These are phyloP conservation scores for Harpalus rufipes DNA, from an alignment of 2,888 invertebrate genomes.

Conservation along the genomic window DNA sequence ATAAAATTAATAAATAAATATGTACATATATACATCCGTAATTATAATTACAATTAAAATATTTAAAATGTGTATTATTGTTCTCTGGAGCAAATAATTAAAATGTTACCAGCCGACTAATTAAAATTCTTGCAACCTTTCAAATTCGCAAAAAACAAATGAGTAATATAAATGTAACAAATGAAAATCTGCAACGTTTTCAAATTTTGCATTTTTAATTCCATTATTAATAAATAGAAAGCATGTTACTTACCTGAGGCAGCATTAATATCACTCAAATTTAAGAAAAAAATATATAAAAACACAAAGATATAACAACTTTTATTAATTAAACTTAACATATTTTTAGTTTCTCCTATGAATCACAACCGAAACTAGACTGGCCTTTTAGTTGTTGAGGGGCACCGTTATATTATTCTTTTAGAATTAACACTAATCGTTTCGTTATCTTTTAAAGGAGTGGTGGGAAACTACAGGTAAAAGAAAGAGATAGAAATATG, in stretches of 20 bases:
- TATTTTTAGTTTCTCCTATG: conserved; percentile 44
- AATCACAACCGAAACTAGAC: conserved; percentile 54
- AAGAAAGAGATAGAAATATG: conserved; percentile 50
- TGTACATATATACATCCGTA: no score
- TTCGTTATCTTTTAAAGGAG: conserved; percentile 11
- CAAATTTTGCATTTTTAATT: background rate
- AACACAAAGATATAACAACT: conserved; percentile 54
- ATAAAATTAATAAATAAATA: no score
- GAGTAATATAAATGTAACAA: background rate
- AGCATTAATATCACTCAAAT: conserved; percentile 40
- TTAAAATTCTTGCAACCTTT: background rate
- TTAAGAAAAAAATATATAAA: conserved; percentile 55
- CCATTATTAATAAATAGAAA: background rate
- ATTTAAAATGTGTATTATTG: background rate
- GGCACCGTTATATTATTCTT: conserved; percentile 63
- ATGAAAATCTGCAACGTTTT: background rate
- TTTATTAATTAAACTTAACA: conserved; percentile 62
- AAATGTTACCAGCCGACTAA: background rate
- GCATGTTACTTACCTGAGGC: conserved; percentile 51
- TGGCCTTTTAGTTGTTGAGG: conserved; percentile 56
- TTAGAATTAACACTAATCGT: conserved; percentile 55
- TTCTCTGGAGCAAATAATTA: background rate
- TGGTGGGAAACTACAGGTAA: conserved; percentile 7
- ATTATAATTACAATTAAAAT: no score
- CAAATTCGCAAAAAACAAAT: background rate